Evolutionary conservation across 2,797 vertebrate genomes (phyloP), one percentile per base, ranked within the genome.

Genomic region (Glossophaga mutica): DNA sequence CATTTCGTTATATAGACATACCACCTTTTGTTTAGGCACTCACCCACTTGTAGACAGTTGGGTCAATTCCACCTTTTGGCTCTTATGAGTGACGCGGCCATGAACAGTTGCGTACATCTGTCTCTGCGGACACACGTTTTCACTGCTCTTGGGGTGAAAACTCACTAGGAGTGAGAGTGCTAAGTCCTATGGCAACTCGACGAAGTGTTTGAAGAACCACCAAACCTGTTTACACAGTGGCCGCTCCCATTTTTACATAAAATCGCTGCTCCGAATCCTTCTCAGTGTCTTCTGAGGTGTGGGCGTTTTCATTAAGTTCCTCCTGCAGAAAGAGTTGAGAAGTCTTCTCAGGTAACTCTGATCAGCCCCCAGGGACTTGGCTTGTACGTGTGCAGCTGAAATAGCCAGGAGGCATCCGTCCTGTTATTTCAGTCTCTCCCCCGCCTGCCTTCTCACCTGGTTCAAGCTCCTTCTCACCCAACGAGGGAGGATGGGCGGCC

Each of bases 351-450:
- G 92, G 94, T 90, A 93, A 71, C 95, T 91, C 22, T 95, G 77
- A 87, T 94, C 95, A 92, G 88, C 39, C 96, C 90, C 74, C 29
- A 78, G 95, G 96, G 95, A 97, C 48, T 59, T 57, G 65, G 59
- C 55, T 55, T 32, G 74, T 0, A 0, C 0, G 0, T 39, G 21
- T 48, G 85, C 37, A 81, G 42, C 84, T 39, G 50, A 92, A 96
- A 92, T 94, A 87, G 85, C 95, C 82, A 3, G 95, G 57, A 82
- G 94, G 94, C 88, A 88, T 91, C 85, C 67, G 21, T 48, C 57
- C 26, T 50, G 59, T 78, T 96, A 94, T 87, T 90, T 94, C 57
- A 5, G 67, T 78, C 84, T 90, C 7, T 34, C 46, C 44, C 2
- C 11, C 22, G 50, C 46, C 46, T 15, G 62, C 42, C 87, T 79